Evolutionary conservation across 2,113 vertebrate species (phyloP), one percentile per base, ranked within the genome.

Genomic region (Vimba vimba): DNA sequence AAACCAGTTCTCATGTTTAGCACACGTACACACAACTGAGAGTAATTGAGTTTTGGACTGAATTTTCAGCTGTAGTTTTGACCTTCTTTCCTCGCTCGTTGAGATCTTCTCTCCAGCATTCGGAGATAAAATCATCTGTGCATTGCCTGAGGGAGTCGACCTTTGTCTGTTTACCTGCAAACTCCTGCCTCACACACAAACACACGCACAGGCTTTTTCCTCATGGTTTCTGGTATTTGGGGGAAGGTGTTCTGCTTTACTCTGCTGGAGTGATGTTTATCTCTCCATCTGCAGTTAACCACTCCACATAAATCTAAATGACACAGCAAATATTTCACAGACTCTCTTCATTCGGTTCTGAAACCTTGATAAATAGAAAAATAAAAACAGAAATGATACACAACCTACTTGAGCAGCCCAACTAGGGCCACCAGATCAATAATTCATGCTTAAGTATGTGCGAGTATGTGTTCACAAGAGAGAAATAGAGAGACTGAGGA

Each of bases 81-180:
- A 82, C 79, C 62, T 82, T 82, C 45, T 64, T 79, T 68, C 60
- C 27, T 19, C 25, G 39, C 62, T 82, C 4, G 8, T 64, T 47
- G 59, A 64, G 36, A 82, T 82, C 43, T 69, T 69, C 62, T 82
- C 62, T 82, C 62, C 45, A 52, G 74, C 71, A 77, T 62, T 84
- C 30, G 59, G 36, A 75, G 82, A 84, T 84, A 84, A 60, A 84
- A 77, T 77, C 52, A 84, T 33, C 52, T 23, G 59, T 66, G 62
- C 62, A 69, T 45, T 79, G 50, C 39, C 84, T 27, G 62, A 43
- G 33, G 76, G 64, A 66, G 33, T 68, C 50, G 71, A 69, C 64
- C 76, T 85, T 69, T 69, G 45, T 86, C 77, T 86, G 64, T 86
- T 86, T 83, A 87, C 73, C 74, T 78, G 36, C 80, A 68, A 36